Base-by-base conservation (phyloP, 2,888 invertebrate genomes). In the Lutraria lutraria region DNA sequence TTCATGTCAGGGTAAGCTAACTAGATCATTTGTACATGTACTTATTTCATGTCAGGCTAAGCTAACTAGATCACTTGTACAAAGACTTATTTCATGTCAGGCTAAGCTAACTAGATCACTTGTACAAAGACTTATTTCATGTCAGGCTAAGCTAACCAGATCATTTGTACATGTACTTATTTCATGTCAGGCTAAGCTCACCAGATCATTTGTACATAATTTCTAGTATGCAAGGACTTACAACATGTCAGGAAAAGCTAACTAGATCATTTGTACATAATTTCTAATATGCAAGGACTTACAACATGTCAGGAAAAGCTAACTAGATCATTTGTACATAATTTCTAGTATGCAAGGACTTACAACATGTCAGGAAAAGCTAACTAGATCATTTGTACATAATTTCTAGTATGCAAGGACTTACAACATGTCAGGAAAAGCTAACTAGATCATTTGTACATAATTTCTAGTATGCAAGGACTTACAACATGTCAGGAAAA, bases 221-320 rank as follows among this genome's bases (percentile, higher is more conserved):
- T n/a, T n/a, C n/a, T n/a, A n/a, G n/a, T n/a, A n/a, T n/a, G n/a
- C n/a, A 8, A 13, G 21, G n/a, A n/a, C n/a, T n/a, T n/a, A n/a
- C n/a, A n/a, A n/a, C n/a, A n/a, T n/a, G n/a, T n/a, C n/a, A n/a
- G n/a, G n/a, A n/a, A n/a, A n/a, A n/a, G n/a, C n/a, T n/a, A n/a
- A n/a, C n/a, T n/a, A n/a, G n/a, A n/a, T n/a, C n/a, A n/a, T n/a
- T n/a, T n/a, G n/a, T n/a, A n/a, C n/a, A n/a, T n/a, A n/a, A n/a
- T n/a, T n/a, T n/a, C n/a, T n/a, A n/a, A n/a, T n/a, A n/a, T n/a
- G n/a, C n/a, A n/a, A n/a, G n/a, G n/a, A n/a, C n/a, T n/a, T n/a
- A 96, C 86, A 95, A 93, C 84, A 93, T 94, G 93, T 93, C 85
- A 68, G 94, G 95, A 95, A 95, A 92, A 88, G 93, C 25, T 63